phyloP scores from a whole-genome alignment of 2,797 vertebrate species.

The Cercopithecus petaurista region DNA sequence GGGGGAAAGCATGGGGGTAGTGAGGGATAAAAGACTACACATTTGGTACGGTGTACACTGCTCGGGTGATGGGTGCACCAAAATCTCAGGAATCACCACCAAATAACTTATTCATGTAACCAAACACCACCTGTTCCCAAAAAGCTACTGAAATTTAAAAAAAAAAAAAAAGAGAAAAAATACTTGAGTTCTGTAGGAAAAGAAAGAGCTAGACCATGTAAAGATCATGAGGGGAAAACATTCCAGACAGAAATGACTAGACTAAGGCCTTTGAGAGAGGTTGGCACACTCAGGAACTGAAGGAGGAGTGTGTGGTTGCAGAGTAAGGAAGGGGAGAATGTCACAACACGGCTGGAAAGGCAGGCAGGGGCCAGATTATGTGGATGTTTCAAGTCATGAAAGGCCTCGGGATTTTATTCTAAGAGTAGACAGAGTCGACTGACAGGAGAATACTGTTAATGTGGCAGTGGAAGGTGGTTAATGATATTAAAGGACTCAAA shows the following conservation, averaged over 20 bases:
- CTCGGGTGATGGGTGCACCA: not conserved
- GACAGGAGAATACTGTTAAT: not conserved
- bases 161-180: no score
- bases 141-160: no score
- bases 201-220: not conserved
- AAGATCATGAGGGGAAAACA: not conserved
- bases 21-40: not conserved
- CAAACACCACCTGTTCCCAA: not conserved
- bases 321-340: not conserved
- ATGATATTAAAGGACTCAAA: not conserved
- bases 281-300: not conserved
- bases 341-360: not conserved
- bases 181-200: not conserved
- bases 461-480: not conserved
- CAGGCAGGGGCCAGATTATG: no score
- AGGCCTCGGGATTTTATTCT: not conserved
- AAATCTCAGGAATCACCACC: not conserved
- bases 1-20: not conserved
- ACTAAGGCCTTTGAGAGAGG: not conserved
- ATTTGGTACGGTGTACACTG: not conserved
- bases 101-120: not conserved
- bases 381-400: no score
- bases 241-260: not conserved
- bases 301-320: not conserved
- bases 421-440: not conserved